phyloP scores from a whole-genome alignment of 1,140 invertebrate species.

The Pristionchus pacificus region DNA sequence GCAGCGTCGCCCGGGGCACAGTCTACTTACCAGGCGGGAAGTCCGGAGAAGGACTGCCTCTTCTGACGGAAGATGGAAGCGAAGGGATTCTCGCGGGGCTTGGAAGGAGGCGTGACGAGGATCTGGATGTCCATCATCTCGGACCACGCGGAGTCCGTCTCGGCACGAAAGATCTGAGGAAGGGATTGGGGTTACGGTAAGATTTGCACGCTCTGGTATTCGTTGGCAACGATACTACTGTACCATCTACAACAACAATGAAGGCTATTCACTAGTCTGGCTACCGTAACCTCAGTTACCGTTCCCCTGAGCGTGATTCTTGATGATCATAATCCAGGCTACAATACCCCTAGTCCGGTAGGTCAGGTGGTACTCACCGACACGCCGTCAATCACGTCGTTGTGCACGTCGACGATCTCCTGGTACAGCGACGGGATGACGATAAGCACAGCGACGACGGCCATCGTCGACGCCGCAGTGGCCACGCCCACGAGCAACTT shows the following conservation, averaged over 20 bases:
- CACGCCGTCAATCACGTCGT: constrained; percentile 17
- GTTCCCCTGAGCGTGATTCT: not conserved
- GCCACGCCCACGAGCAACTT: constrained; percentile 29
- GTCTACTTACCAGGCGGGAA: constrained; percentile 30
- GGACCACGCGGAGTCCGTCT: constrained; percentile 40
- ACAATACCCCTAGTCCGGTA: not conserved
- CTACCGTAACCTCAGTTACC: not conserved
- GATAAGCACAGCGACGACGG: constrained; percentile 23
- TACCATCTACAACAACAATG: not conserved
- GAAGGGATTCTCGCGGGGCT: constrained; percentile 38
- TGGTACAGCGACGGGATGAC: constrained; percentile 32
- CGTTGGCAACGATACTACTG: not conserved
- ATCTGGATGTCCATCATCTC: constrained; percentile 43
- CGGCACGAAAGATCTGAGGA: constrained; percentile 31
- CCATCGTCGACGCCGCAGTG: constrained; percentile 17
- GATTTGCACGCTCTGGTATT: not conserved
- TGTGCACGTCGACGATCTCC: constrained; percentile 36
- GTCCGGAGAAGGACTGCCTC: constrained; percentile 37
- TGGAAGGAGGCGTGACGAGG: constrained; percentile 33
- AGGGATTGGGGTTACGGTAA: not conserved
- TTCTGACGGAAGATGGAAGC: constrained; percentile 41
- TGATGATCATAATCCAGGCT: not conserved
- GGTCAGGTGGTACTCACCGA: too few relatives aligned
- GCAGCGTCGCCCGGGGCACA: too few relatives aligned
- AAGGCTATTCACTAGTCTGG: not conserved